Base-by-base conservation (phyloP, 2,888 invertebrate genomes). In the Drosophila dives region DNA sequence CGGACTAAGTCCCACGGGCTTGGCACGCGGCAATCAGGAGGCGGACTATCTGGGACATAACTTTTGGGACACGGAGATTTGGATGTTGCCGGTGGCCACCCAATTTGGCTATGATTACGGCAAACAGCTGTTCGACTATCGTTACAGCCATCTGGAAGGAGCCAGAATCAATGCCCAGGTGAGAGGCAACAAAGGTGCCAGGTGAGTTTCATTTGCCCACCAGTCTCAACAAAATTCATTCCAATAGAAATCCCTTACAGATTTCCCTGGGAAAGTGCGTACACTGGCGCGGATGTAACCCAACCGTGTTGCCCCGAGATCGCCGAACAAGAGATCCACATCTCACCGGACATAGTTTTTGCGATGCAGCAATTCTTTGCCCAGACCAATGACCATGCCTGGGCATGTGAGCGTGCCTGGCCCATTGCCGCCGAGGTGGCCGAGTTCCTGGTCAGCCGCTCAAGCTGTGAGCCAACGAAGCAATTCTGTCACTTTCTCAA, bases 191-290 rank as follows among this genome's bases (percentile, higher is more conserved):
- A 93, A 94, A 67, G 95, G 95, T 60, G 94, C 95, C 72, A 70
- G 83, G 75, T 83, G 15, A 34, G 59, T 20, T 8, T 42, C 1
- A 3, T 4, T 38, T 2, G 5, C 1, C 15, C 5, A 10, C 1
- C 7, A 34, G 10, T 15, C 10, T 1, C 3, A 38, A 15, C 15
- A 17, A 17, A 8, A 20, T 3, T 2, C n/a, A 2, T 11, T 29
- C 29, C 29, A 29, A 29, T n/a, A n/a, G n/a, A 29, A 6, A 29
- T 26, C 1, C 1, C 1, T n/a, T 1, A 1, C 3, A 94, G 94
- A 94, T 95, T 93, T 79, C 95, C 95, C 0, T 95, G 95, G 95
- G 95, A 95, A 87, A 95, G 95, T 71, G 95, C 95, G 1, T 95
- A 93, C 83, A 95, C 95, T 0, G 95, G 95, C 2, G 91, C 93